Conservation (phyloP, 2,797 vertebrate species). For the Muscicapa striata region DNA sequence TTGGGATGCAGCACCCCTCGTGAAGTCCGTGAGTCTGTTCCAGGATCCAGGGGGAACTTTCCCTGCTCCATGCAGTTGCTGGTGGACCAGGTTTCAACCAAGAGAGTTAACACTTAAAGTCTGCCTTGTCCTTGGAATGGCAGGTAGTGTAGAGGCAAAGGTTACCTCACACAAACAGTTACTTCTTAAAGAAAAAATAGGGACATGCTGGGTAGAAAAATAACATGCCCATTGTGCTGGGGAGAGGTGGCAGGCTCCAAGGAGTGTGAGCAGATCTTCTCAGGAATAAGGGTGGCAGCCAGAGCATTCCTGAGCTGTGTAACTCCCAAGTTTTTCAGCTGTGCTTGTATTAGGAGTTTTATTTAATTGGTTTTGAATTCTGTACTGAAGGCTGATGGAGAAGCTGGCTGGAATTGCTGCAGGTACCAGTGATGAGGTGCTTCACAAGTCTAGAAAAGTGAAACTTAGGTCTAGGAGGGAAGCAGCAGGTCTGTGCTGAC, state of each 20-base stretch:
- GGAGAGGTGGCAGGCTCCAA: background rate
- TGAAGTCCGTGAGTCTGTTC: background rate
- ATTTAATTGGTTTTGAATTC: background rate
- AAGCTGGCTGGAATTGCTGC: background rate
- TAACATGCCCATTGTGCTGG: accelerated
- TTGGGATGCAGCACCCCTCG: background rate
- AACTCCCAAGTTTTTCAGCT: background rate
- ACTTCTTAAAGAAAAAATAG: accelerated
- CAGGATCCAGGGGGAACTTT: background rate
- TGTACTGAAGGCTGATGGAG: background rate
- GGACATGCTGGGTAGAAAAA: background rate
- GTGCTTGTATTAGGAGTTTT: background rate
- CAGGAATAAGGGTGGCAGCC: background rate
- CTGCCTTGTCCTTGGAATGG: background rate
- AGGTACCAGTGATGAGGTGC: background rate
- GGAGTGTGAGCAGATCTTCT: background rate
- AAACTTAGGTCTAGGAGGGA: background rate
- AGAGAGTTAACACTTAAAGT: accelerated
- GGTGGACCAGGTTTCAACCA: background rate
- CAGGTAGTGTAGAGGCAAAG: background rate
- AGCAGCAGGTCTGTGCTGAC: background rate
- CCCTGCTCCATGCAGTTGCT: background rate
- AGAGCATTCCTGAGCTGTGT: background rate
- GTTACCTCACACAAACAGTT: background rate
- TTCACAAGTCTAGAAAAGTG: background rate